Evolutionary conservation across 2,888 invertebrate species (phyloP), one percentile per base, ranked within the genome.

Genomic region (Oscheius onirici): DNA sequence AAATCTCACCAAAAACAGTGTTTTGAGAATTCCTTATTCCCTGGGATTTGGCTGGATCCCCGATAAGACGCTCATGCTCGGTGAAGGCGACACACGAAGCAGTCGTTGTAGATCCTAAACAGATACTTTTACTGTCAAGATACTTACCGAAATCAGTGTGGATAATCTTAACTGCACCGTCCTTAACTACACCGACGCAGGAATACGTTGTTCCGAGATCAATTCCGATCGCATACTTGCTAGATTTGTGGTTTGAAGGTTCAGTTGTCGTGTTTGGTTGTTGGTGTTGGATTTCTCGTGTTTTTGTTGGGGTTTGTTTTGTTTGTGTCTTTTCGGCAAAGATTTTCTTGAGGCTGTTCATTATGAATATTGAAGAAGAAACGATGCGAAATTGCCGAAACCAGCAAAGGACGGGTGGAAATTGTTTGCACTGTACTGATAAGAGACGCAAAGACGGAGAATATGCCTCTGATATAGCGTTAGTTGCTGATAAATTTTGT

Each of bases 91-190:
- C 90, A 83, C 90, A 90, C 69, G 88, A 89, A 15, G 90, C 90
- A 41, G 90, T 90, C 20, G 90, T 90, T 75, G 34, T 34, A 3
- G 34, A 34, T 3, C 81, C 90, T 73, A 63, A 34, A 61, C 24
- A 51, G 8, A 34, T 34, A 8, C 34, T 34, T 34, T 3, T 34
- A n/a, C 8, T 34, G 34, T 34, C n/a, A n/a, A n/a, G 6, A n/a
- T n/a, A 10, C 15, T n/a, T 3, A 10, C 83, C 90, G 78, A 90
- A 89, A 76, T 90, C 90, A 75, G 90, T 90, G 76, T 89, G 90
- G 76, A 90, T 89, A 70, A 90, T 90, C 81, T 90, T 90, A 60
- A 90, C 90, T 81, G 89, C 90, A 43, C 90, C 90, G 82, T 90
- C 89, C 80, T 89, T 88, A 82, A 90, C 90, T 84, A 84, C 84